These are phyloP conservation scores for Antheraea pernyi DNA, from an alignment of 1,140 invertebrate species.

Conservation along the genomic window DNA sequence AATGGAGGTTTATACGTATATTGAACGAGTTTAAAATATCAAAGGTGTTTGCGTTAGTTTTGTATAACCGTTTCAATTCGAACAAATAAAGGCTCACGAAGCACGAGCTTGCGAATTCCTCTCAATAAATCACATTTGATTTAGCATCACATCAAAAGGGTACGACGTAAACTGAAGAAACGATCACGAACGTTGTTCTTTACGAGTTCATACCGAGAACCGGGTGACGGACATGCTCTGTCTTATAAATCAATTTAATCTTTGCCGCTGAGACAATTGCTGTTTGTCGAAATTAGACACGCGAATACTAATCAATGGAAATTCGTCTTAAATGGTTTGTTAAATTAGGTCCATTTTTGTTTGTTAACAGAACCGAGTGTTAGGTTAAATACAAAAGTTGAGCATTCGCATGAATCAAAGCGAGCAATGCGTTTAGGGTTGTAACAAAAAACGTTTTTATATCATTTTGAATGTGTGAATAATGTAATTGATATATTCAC, in stretches of 20 bases:
- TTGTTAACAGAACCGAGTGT: neutral
- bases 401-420: constrained; percentile 9
- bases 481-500: too few species aligned
- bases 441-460: neutral
- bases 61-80: neutral
- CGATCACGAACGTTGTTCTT: constrained; percentile 35
- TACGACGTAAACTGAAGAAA: constrained; percentile 18
- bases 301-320: constrained; percentile 2
- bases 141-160: constrained; percentile 33
- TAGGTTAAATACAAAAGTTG: constrained; percentile 11
- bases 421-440: neutral
- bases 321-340: neutral
- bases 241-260: constrained; percentile 56
- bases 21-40: too few species aligned
- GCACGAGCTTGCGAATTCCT: neutral
- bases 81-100: neutral
- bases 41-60: neutral
- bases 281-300: constrained; percentile 10
- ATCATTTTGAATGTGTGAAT: neutral
- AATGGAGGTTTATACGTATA: too few species aligned
- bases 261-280: constrained; percentile 48
- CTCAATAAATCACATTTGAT: constrained; percentile 33
- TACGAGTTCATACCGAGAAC: constrained; percentile 41
- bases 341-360: neutral
- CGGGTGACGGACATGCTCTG: constrained; percentile 35